phyloP scores from a whole-genome alignment of 2,888 invertebrate genomes.

The Hydriomena furcata region DNA sequence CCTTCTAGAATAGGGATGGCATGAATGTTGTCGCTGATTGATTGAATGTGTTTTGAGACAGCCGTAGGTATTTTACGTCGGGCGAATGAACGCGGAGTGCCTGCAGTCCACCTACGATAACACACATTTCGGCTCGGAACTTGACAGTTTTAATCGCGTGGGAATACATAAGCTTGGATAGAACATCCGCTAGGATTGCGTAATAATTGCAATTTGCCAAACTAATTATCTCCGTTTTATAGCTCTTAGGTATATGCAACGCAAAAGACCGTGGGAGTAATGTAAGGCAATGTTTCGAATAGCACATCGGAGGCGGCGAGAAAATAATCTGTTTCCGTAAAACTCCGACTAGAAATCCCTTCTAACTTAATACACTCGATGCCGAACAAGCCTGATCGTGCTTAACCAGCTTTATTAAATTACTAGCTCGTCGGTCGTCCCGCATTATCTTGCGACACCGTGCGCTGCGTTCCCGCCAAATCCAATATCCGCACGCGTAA shows the following conservation, averaged over 20 bases:
- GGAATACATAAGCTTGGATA: background rate
- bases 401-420: conserved; percentile 44
- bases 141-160: conserved; percentile 18
- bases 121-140: conserved; percentile 11
- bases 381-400: conserved; percentile 36
- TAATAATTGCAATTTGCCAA: too few species aligned
- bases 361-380: conserved; percentile 38
- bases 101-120: conserved; percentile 9
- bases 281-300: too few species aligned
- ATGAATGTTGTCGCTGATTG: conserved; percentile 61
- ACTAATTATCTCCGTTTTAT: too few species aligned
- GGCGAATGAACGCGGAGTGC: conserved; percentile 1
- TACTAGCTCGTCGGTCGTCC: conserved; percentile 36
- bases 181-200: too few species aligned
- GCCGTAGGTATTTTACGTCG: conserved; percentile 14
- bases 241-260: too few species aligned
- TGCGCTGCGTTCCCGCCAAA: conserved; percentile 64
- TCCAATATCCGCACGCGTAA: conserved; percentile 81
- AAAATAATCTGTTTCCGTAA: background rate
- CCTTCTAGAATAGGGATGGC: conserved; percentile 56
- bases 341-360: conserved; percentile 25
- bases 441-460: conserved; percentile 64
- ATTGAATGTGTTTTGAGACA: conserved; percentile 48
- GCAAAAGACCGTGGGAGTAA: too few species aligned
- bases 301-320: too few species aligned